These are phyloP conservation scores for Hylaea fasciaria DNA, from an alignment of 2,888 invertebrate species.

Conservation along the genomic window DNA sequence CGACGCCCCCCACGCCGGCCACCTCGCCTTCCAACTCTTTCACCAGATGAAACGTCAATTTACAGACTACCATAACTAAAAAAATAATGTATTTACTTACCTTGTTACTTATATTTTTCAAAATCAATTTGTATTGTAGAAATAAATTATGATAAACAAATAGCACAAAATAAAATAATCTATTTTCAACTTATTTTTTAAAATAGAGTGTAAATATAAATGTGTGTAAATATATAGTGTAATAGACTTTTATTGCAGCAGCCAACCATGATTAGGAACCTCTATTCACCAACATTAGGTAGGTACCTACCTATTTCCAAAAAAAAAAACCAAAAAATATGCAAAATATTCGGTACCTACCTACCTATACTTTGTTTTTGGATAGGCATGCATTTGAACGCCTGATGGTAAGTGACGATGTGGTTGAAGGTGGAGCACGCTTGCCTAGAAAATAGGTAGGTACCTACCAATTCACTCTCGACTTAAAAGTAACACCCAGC, in stretches of 20 bases:
- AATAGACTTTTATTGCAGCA: conserved; percentile 32
- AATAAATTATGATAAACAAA: conserved; percentile 6
- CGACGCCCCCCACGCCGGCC: conserved; percentile 87
- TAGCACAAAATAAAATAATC: conserved; percentile 35
- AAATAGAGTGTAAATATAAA: conserved; percentile 51
- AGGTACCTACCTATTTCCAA: too few relatives aligned
- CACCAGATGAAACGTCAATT: conserved; percentile 82
- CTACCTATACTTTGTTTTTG: too few relatives aligned
- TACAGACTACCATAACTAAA: conserved; percentile 70
- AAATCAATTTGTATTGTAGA: neutral
- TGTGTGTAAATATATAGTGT: conserved; percentile 49
- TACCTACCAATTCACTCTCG: too few relatives aligned
- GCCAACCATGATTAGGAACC: neutral
- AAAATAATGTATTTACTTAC: conserved; percentile 20
- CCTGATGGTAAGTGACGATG: too few relatives aligned
- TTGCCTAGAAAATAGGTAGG: too few relatives aligned
- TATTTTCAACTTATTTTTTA: conserved; percentile 45
- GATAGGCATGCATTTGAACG: too few relatives aligned
- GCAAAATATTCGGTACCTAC: too few relatives aligned
- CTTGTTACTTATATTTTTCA: neutral
- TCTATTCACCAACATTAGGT: too few relatives aligned
- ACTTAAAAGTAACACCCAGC: too few relatives aligned
- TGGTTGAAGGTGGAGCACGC: too few relatives aligned
- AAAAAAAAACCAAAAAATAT: too few relatives aligned
- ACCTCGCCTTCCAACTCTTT: conserved; percentile 84